Conservation (phyloP, 2,888 invertebrate genomes). For the Brachyptera risi region DNA sequence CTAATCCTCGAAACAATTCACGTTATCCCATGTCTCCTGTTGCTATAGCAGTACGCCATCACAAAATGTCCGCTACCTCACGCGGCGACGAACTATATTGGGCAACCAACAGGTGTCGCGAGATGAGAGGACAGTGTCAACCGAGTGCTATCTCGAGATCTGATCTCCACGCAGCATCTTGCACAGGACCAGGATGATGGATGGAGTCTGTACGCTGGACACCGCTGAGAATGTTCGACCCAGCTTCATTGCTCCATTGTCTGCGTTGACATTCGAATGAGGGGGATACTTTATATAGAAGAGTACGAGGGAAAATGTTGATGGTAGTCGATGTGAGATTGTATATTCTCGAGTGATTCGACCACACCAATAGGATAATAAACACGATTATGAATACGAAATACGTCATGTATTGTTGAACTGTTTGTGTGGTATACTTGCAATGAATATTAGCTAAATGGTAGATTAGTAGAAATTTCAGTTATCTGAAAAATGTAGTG, state of each 20-base stretch:
- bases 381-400: no score
- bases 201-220: neutral
- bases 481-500: no score
- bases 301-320: no score
- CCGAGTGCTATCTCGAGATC: neutral
- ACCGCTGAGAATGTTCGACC: neutral
- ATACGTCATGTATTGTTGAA: no score
- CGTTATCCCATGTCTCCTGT: neutral
- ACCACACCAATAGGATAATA: no score
- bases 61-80: neutral
- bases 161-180: neutral
- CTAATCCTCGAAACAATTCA: no score
- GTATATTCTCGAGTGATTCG: no score
- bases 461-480: no score
- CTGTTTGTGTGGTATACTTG: no score
- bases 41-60: neutral
- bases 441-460: no score
- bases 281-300: no score
- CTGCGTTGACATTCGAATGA: neutral
- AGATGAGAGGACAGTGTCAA: constrained; percentile 4
- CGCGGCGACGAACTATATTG: neutral
- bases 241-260: constrained; percentile 7
- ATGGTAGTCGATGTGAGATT: no score
- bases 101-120: neutral
- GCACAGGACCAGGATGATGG: neutral